Base-by-base conservation (phyloP, 2,113 vertebrate genomes). In the Xenopus laevis region DNA sequence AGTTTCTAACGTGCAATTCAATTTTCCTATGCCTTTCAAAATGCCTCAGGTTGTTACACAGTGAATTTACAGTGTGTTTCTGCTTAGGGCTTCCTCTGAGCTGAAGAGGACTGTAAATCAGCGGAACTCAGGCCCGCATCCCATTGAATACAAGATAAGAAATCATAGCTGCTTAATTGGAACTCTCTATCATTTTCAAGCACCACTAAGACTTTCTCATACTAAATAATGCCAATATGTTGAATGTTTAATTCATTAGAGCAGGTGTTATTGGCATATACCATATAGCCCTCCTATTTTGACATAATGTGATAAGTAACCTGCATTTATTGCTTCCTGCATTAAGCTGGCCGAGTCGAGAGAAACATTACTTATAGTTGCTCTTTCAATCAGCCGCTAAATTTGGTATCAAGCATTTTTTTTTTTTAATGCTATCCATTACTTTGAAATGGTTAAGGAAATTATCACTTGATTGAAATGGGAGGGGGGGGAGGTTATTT, bases 211-310 rank as follows among this genome's bases (percentile, higher is more conserved):
- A 16, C 45, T 50, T 62, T 15, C 33, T 21, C 21, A 65, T 62
- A 65, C 65, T 72, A 65, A 46, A 72, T 67, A 55, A 65, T 55
- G 61, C 47, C 71, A 65, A 72, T 72, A 55, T 57, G 30, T 53
- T 58, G 20, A 65, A 50, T 30, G 27, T 17, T 10, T 57, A 50
- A 72, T 72, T 65, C 44, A 72, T 65, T 65, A 58, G 12, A 73
- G 40, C 33, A 13, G 7, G 27, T 10, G 20, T 33, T 72, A 57
- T 65, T 60, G 58, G 58, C 58, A 60, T 60, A 60, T 60, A 64
- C 7, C 13, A 4, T n/a, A 50, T 45, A 67, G 46, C n/a, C 40
- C n/a, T 67, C 20, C 45, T 67, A 52, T 60, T 21, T 60, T 3
- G 15, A 27, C 58, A 60, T 45, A 67, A 67, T 18, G 40, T 67